These are phyloP conservation scores for Mythimna vitellina DNA, from an alignment of 2,888 invertebrate genomes.

Conservation along the genomic window DNA sequence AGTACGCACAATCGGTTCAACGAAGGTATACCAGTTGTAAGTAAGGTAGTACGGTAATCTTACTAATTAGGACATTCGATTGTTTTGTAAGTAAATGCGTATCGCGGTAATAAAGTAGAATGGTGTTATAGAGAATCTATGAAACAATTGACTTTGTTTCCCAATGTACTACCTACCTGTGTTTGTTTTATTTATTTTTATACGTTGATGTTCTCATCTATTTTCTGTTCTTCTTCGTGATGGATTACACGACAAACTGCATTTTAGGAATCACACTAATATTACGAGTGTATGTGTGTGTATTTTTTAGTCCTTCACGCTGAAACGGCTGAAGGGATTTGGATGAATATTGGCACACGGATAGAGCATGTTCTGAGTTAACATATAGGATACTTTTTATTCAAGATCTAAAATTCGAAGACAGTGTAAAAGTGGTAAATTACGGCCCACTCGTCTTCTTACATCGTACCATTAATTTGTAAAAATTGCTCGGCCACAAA, in stretches of 20 bases:
- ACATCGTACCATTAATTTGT: no score
- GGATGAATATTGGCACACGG: no score
- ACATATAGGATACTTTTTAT: no score
- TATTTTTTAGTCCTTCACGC: no score
- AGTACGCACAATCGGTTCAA: not conserved
- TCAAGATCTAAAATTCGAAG: no score
- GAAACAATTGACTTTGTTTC: slow-evolving; percentile 25
- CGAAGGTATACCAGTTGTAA: not conserved
- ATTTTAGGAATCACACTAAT: no score
- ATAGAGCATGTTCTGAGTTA: no score
- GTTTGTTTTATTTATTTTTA: not conserved
- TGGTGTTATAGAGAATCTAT: slow-evolving; percentile 11
- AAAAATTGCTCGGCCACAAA: no score
- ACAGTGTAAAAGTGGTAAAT: no score
- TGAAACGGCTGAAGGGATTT: no score
- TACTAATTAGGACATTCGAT: slow-evolving; percentile 41
- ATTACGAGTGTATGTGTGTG: not conserved
- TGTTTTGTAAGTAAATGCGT: slow-evolving; percentile 45
- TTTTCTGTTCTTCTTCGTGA: not conserved
- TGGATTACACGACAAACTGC: not conserved
- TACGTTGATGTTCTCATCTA: not conserved
- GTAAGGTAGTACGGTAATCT: slow-evolving; percentile 10
- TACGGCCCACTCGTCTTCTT: no score
- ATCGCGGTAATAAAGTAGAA: slow-evolving; percentile 16
- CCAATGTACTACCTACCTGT: not conserved